Evolutionary conservation across 2,113 vertebrate genomes (phyloP).

Genomic region (Calonectris borealis): DNA sequence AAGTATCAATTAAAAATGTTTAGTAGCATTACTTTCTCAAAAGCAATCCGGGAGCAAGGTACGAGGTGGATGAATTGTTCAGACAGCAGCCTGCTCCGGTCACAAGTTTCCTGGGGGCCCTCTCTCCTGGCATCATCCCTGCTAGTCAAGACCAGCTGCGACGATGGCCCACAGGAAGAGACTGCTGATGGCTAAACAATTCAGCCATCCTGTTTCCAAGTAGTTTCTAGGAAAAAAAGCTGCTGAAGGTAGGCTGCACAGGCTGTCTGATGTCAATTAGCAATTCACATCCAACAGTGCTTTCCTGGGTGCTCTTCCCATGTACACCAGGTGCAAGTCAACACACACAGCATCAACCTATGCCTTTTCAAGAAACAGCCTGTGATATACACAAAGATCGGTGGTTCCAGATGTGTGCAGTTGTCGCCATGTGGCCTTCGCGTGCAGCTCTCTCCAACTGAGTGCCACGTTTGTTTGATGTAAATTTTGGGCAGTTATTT

Average conservation of each 20-base stretch:
- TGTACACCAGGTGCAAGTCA: fast-evolving
- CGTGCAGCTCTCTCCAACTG: background rate
- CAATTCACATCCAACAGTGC: background rate
- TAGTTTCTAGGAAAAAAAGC: background rate
- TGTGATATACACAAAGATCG: fast-evolving
- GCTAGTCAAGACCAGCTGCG: background rate
- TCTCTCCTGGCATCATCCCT: background rate
- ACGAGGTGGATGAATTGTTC: background rate
- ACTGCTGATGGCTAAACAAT: background rate
- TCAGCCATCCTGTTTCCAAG: background rate
- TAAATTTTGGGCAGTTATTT: background rate
- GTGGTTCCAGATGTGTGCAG: background rate
- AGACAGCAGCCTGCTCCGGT: background rate
- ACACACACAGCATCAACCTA: background rate
- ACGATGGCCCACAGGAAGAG: background rate
- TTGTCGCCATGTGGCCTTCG: background rate
- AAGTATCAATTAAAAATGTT: background rate
- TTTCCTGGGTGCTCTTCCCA: background rate
- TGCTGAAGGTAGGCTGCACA: background rate
- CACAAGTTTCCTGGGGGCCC: fast-evolving
- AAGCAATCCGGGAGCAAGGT: background rate
- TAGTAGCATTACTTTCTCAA: background rate
- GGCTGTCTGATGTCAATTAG: background rate
- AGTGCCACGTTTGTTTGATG: background rate
- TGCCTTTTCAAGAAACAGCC: background rate